Conservation (phyloP, 2,113 vertebrate species). For the Oncorhynchus masou region DNA sequence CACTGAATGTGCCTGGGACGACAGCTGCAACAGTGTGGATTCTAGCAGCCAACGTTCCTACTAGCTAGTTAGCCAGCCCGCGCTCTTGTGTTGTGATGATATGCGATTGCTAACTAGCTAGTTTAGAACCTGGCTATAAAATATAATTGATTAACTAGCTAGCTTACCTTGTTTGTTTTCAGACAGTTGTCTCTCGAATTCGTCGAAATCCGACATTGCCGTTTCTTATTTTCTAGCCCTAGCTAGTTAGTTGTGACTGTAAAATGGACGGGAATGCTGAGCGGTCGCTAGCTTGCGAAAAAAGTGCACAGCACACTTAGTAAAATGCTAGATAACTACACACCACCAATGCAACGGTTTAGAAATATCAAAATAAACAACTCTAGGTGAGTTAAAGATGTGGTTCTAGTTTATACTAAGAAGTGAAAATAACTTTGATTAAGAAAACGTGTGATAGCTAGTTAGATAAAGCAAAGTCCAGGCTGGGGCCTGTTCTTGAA, state of each 20-base stretch:
- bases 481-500: constrained; percentile 40
- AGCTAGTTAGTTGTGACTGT: constrained; percentile 41
- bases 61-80: not conserved
- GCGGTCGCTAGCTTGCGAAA: constrained; percentile 56
- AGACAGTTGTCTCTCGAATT: constrained; percentile 87
- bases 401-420: constrained; percentile 21
- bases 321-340: constrained; percentile 19
- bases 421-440: constrained; percentile 33
- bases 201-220: constrained; percentile 89
- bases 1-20: too few species aligned
- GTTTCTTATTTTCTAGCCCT: constrained; percentile 1
- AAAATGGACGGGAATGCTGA: constrained; percentile 42
- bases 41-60: constrained; percentile 1
- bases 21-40: too few species aligned
- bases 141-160: too few species aligned
- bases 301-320: constrained; percentile 47
- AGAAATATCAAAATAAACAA: not conserved
- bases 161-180: constrained; percentile 86
- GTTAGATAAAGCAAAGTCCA: constrained; percentile 66
- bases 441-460: constrained; percentile 56
- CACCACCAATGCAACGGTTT: not conserved
- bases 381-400: not conserved
- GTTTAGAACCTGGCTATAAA: too few species aligned
- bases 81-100: constrained; percentile 25
- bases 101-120: too few species aligned